Evolutionary conservation across 1,140 invertebrate genomes (phyloP), one percentile per base, ranked within the genome.

Genomic region (Drosophila eugracilis): DNA sequence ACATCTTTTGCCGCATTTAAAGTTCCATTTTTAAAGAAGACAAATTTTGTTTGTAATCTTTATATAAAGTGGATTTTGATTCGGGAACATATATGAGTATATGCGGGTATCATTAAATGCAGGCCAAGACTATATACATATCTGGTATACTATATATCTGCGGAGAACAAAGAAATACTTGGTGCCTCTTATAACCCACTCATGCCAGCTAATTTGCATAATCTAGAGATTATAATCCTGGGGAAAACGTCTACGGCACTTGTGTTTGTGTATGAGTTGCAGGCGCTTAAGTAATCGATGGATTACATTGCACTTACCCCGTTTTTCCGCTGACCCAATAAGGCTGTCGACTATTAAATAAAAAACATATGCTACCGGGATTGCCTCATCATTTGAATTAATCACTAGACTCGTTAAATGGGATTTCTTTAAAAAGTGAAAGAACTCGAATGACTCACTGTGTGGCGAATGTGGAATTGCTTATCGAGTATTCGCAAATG

Each of bases 281-380:
- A 58, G 44, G 41, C 54, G 72, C 59, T 49, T 53, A 73, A 73
- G 59, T 67, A 83, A 81, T 83, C 75, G 77, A 80, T 80, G 76
- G 60, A 84, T 78, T 81, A 83, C 72, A 37, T 28, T 47, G 37
- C 54, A 52, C 63, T 41, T 41, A 28, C 47, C 50, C 22, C 59
- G 21, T 34, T n/a, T 24, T 58, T 53, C n/a, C 47, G 42, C 52
- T 76, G 48, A 50, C 73, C 36, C 48, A 42, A 45, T 42, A 76
- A 30, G 34, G 34, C 14, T 9, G 41, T 12, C 1, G 21, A 17
- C 12, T 24, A 17, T 63, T 36, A 52, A 42, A 32, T 32, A 32
- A 32, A 62, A 42, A 50, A 50, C 19, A 65, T 41, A 21, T 14
- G 30, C 14, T 52, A 34, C 17, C 4, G 26, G 34, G 15, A 66